Conservation (phyloP, 2,797 vertebrate genomes). For the Anisognathus igniventris region DNA sequence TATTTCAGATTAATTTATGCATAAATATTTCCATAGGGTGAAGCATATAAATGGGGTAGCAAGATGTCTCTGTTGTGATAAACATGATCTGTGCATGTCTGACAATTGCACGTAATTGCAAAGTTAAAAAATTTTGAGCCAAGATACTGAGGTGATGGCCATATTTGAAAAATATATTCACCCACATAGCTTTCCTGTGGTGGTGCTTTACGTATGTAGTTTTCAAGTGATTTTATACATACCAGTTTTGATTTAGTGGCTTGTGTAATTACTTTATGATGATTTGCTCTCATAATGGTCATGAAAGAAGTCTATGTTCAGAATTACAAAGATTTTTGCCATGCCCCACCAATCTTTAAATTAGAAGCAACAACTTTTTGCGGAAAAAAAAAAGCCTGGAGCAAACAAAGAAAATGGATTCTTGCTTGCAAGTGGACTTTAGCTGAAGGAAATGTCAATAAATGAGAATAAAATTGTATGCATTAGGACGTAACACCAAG, state of each 20-base stretch:
- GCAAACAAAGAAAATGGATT: constrained; percentile 34
- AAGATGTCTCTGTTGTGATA: neutral
- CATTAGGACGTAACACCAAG: neutral
- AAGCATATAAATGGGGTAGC: neutral
- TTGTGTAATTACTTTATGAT: neutral
- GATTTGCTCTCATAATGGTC: neutral
- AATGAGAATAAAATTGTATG: neutral
- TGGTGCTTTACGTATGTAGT: neutral
- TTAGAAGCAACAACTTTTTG: neutral
- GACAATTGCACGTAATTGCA: neutral
- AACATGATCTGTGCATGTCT: neutral
- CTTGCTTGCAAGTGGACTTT: neutral
- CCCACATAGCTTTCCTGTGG: neutral
- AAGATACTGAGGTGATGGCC: neutral
- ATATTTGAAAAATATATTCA: neutral
- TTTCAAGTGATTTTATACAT: neutral
- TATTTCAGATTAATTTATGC: neutral
- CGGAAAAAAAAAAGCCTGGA: neutral
- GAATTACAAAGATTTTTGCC: neutral
- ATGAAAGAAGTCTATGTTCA: neutral
- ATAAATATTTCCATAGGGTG: neutral
- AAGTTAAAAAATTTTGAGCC: neutral
- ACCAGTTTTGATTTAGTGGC: neutral
- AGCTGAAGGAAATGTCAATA: neutral
- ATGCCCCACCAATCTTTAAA: neutral